These are phyloP conservation scores for Ctenodactylus gundi DNA, from an alignment of 2,113 vertebrate genomes.

Conservation along the genomic window DNA sequence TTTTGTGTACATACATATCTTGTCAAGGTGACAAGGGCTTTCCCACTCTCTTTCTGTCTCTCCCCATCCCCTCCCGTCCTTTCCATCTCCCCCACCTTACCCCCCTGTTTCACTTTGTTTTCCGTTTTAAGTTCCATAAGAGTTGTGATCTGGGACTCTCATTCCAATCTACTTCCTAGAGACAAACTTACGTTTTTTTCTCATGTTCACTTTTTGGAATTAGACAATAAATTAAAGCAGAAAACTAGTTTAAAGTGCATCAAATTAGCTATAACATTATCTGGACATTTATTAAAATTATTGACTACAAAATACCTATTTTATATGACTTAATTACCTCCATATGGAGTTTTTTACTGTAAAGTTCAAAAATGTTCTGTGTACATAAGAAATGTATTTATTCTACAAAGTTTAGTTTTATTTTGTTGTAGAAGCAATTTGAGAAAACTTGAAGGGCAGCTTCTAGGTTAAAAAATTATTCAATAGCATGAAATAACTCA, in stretches of 20 bases:
- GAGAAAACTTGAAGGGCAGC: constrained; percentile 21
- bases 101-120: too few relatives aligned
- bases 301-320: constrained; percentile 1
- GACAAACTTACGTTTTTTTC: background rate
- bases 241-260: constrained; percentile 18
- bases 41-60: too few relatives aligned
- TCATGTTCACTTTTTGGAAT: background rate
- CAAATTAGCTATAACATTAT: background rate
- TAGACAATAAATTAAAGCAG: too few relatives aligned
- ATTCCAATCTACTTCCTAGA: too few relatives aligned
- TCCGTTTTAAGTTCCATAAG: too few relatives aligned
- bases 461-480: constrained; percentile 29
- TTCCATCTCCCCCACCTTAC: too few relatives aligned
- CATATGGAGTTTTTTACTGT: background rate
- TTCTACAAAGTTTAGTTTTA: background rate
- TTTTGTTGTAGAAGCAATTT: constrained; percentile 32
- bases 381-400: background rate
- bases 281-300: background rate
- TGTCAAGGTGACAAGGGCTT: too few relatives aligned
- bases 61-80: too few relatives aligned
- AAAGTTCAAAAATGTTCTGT: background rate
- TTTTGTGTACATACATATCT: too few relatives aligned
- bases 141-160: too few relatives aligned
- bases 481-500: constrained; percentile 39
- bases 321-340: constrained; percentile 18